Percentiles rank a stretch among this genome's conserved stretches.
Evolutionary conservation across 2,113 vertebrate species (phyloP).

Genomic region (Bos taurus): DNA sequence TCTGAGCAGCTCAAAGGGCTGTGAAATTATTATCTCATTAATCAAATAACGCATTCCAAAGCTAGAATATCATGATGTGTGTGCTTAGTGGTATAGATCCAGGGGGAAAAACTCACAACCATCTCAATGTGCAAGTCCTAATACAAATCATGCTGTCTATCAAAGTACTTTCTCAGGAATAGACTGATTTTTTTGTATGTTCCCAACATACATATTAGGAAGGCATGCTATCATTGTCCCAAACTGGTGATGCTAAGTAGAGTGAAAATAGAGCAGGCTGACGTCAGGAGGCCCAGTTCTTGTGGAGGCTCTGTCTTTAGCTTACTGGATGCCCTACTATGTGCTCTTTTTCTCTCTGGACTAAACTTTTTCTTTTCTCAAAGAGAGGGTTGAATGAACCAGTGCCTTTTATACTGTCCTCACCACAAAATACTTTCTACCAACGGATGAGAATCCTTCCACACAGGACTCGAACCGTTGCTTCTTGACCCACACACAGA

Average conservation of each 20-base stretch:
- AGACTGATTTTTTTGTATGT: neutral
- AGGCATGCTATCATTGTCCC: constrained; percentile 1
- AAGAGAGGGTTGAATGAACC: neutral
- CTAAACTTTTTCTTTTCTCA: neutral
- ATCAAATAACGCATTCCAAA: constrained; percentile 58
- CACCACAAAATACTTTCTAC: neutral
- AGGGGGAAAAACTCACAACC: neutral
- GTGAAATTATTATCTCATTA: constrained; percentile 46
- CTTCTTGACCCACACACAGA: neutral
- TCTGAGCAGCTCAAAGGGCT: constrained; percentile 44
- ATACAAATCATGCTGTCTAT: constrained; percentile 24
- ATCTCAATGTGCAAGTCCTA: constrained; percentile 16
- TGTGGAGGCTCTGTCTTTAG: neutral
- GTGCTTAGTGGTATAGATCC: neutral
- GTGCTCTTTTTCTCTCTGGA: neutral
- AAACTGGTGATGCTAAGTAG: neutral
- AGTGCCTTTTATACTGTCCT: neutral
- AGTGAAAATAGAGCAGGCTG: neutral
- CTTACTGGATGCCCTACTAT: neutral
- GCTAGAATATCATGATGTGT: constrained; percentile 33
- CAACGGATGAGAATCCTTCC: neutral
- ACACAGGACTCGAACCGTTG: neutral
- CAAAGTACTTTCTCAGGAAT: constrained; percentile 16
- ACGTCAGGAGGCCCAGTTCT: neutral
- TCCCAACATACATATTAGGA: constrained; percentile 12